Percentiles rank a stretch among this genome's conserved stretches.
Evolutionary conservation across 2,888 invertebrate species (phyloP).

Genomic region (Zaprionus bogoriensis): DNA sequence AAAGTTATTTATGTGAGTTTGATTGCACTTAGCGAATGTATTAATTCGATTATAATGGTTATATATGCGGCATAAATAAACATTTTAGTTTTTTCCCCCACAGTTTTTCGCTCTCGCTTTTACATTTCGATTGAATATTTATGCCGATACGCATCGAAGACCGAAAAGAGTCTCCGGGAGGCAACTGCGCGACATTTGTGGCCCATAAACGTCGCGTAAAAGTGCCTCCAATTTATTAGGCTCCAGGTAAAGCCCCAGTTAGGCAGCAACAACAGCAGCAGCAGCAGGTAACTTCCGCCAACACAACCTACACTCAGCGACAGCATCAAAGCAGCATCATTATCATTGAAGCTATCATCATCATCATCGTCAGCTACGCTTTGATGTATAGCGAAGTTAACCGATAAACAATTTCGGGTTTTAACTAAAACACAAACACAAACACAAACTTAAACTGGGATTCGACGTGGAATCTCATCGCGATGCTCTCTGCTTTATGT

Average conservation of each 20-base stretch:
- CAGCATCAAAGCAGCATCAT: conserved; percentile 3
- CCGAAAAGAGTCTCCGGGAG: conserved; percentile 8
- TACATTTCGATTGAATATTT: conserved; percentile 47
- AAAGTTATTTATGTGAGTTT: conserved; percentile 69
- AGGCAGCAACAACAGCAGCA: neutral
- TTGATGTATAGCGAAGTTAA: conserved; percentile 48
- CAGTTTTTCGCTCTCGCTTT: conserved; percentile 11
- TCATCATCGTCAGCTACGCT: conserved; percentile 20
- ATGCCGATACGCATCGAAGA: conserved; percentile 29
- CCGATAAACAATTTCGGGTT: conserved; percentile 29
- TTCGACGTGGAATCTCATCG: conserved; percentile 9
- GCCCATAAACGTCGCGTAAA: conserved; percentile 58
- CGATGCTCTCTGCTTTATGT: conserved; percentile 51
- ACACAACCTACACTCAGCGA: conserved; percentile 42
- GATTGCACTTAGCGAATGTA: conserved; percentile 74
- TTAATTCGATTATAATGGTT: conserved; percentile 76
- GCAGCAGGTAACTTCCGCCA: conserved; percentile 30
- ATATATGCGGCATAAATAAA: conserved; percentile 70
- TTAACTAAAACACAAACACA: conserved; percentile 16
- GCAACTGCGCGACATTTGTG: conserved; percentile 34
- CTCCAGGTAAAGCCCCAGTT: conserved; percentile 2
- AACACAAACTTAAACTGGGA: neutral
- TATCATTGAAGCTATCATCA: conserved; percentile 4
- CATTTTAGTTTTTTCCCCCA: conserved; percentile 13
- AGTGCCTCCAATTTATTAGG: conserved; percentile 57